Percentiles rank a stretch among this genome's conserved stretches.
Evolutionary conservation across 2,113 vertebrate genomes (phyloP).

Genomic region (Prolemur simus): DNA sequence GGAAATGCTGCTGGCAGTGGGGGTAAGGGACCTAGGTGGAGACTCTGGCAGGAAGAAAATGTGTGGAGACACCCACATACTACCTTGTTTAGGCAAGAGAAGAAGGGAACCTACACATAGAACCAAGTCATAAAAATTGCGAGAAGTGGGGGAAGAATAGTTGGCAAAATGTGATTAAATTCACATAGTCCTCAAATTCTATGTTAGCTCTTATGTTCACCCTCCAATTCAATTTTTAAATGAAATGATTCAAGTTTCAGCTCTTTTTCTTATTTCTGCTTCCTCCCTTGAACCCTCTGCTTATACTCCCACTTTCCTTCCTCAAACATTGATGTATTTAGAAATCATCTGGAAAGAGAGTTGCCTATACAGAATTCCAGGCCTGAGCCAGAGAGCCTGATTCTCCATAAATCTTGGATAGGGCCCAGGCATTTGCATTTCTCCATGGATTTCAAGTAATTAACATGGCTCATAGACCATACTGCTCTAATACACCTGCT

Average conservation of each 20-base stretch:
- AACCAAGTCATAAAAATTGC: background rate
- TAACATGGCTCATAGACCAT: rapidly evolving
- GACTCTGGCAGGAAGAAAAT: background rate
- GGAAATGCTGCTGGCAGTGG: too few species aligned
- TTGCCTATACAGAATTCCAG: background rate
- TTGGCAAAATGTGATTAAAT: background rate
- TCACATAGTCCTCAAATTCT: background rate
- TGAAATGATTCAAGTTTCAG: background rate
- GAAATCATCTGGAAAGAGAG: background rate
- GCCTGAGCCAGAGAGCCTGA: background rate
- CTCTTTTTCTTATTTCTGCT: background rate
- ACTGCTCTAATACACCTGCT: background rate
- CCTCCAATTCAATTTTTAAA: background rate
- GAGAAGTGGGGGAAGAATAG: background rate
- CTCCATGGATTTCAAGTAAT: background rate
- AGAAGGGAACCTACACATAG: too few species aligned
- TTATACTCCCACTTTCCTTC: background rate
- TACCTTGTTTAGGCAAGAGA: background rate
- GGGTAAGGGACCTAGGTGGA: background rate
- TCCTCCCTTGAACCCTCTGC: background rate
- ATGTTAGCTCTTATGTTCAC: background rate
- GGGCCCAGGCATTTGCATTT: background rate
- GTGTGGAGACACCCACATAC: background rate
- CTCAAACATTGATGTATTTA: background rate
- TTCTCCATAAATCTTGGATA: background rate